These are phyloP conservation scores for Nematopogon swammerdamellus DNA, from an alignment of 2,888 invertebrate genomes.

Conservation along the genomic window DNA sequence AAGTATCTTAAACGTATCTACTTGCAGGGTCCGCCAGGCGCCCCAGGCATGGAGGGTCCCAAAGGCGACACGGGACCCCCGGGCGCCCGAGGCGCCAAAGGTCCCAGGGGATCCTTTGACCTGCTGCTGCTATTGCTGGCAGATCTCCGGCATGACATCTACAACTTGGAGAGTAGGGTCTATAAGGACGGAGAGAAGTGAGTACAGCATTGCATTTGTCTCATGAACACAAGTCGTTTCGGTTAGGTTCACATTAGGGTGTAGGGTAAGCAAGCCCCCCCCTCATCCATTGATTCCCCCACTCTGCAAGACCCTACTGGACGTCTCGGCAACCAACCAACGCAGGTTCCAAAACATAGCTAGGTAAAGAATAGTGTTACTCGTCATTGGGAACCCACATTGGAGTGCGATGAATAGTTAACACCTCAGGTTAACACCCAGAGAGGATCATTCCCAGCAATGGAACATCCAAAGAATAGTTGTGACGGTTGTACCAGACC, in stretches of 20 bases:
- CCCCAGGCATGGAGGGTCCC: conserved; percentile 58
- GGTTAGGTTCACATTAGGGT: no score
- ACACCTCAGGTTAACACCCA: no score
- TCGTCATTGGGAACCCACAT: neutral
- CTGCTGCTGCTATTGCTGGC: conserved; percentile 62
- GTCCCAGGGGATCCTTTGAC: conserved; percentile 61
- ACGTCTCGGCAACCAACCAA: no score
- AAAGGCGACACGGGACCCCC: conserved; percentile 58
- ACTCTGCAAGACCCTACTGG: no score
- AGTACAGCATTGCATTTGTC: conserved; percentile 15
- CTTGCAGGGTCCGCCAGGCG: conserved; percentile 58
- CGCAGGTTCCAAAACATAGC: no score
- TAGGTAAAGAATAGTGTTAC: neutral
- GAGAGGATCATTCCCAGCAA: no score
- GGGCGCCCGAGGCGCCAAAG: conserved; percentile 57
- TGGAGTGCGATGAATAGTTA: neutral
- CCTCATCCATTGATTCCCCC: no score
- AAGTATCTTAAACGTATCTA: no score
- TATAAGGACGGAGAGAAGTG: conserved; percentile 55
- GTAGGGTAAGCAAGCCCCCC: no score
- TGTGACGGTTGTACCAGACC: conserved; percentile 46
- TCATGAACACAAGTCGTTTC: no score
- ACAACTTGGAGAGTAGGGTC: conserved; percentile 57
- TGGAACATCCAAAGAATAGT: no score
- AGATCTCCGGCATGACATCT: conserved; percentile 61